Evolutionary conservation across 2,888 invertebrate species (phyloP), one percentile per base, ranked within the genome.

Genomic region (Morpho helenor): DNA sequence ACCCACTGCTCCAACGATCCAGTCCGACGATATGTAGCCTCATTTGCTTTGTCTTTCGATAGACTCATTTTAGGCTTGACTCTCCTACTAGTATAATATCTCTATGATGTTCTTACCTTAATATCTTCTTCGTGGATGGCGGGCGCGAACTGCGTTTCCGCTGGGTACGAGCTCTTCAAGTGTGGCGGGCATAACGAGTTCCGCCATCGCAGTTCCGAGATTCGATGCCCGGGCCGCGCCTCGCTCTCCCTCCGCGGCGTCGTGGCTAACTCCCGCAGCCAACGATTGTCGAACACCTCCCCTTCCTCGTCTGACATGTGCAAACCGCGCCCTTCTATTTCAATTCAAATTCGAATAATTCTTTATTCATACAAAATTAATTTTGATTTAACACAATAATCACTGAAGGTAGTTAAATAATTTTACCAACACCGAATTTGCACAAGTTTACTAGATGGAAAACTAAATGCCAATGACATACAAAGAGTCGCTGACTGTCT

Each of bases 121-220:
- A 89, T 81, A 47, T 88, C 87, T 2, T 89, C 87, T 57, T 89
- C 89, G 22, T 82, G 92, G 42, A 94, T 78, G 1, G 77, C 72
- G 0, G 75, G 85, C 62, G 93, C 86, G 73, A 94, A 94, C 79
- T 95, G 95, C 40, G 94, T 94, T 81, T 97, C 97, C 0, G 94
- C 95, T 0, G 96, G 95, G 82, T 97, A 97, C 0, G 95, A 94
- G 65, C 96, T 96, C 85, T 95, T 95, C 60, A 97, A 86, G 75
- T 97, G 97, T 3, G 96, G 96, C n/a, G 94, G 95, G 63, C 95
- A 94, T 65, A 96, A 84, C 0, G 97, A 96, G 82, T 97, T 97
- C 46, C 97, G 90, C 81, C 94, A 93, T 68, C 94, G 94, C 47
- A 97, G 86, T 78, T 96, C 95, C 0, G 95, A 94, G 43, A 95